A percentile compares a stretch with the other conserved stretches of the same genome.
These are phyloP conservation scores for Rhinella marina DNA, from an alignment of 2,797 vertebrate genomes.

Conservation along the genomic window DNA sequence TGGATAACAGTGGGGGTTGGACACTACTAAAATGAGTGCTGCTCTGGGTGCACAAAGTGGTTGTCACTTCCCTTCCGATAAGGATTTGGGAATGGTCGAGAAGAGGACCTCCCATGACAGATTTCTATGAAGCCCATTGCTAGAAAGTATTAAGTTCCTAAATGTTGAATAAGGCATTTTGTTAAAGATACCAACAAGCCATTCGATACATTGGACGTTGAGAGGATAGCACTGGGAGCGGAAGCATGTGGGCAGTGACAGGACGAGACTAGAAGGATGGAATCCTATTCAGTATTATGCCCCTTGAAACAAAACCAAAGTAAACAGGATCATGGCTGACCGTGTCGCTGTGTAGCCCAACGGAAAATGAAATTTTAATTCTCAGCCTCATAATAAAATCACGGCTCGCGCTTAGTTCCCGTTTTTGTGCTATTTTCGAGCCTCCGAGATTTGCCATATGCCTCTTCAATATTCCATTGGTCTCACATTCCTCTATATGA, in stretches of 20 bases:
- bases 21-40: no score
- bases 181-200: no score
- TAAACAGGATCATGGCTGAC: neutral
- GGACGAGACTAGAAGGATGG: neutral
- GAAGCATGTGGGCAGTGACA: neutral
- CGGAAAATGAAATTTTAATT: slow-evolving; percentile 20
- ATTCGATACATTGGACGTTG: neutral
- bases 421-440: neutral
- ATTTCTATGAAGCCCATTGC: no score
- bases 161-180: no score
- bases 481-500: neutral
- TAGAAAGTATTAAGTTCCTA: no score
- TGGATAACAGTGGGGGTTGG: no score
- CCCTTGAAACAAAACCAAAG: neutral
- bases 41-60: no score
- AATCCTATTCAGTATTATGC: neutral
- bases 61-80: no score
- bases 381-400: slow-evolving; percentile 17
- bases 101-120: no score
- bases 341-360: neutral
- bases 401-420: neutral
- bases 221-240: neutral
- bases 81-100: no score
- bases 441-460: neutral
- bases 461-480: neutral